These are phyloP conservation scores for Lepisosteus osseus DNA, from an alignment of 2,113 vertebrate genomes.

Conservation along the genomic window DNA sequence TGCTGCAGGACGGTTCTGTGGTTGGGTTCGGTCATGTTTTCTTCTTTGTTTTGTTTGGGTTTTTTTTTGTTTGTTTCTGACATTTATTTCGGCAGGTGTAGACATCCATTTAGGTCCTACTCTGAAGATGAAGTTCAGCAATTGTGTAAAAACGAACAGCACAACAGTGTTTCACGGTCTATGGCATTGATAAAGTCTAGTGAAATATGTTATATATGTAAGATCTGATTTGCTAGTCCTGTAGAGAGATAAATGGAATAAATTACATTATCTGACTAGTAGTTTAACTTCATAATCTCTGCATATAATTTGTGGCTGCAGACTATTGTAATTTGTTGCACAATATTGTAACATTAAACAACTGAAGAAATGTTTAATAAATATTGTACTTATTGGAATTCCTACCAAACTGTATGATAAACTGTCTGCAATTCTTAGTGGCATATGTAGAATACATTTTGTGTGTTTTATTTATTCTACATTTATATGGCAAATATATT, in stretches of 20 bases:
- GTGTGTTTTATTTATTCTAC: slow-evolving; percentile 55
- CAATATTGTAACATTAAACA: slow-evolving; percentile 87
- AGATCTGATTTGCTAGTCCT: slow-evolving; percentile 88
- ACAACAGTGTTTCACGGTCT: slow-evolving; percentile 84
- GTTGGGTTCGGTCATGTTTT: slow-evolving; percentile 73
- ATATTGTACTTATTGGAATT: slow-evolving; percentile 93
- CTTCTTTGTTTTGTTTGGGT: slow-evolving; percentile 43
- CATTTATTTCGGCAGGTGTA: slow-evolving; percentile 86
- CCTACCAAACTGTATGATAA: slow-evolving; percentile 86
- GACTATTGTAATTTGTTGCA: slow-evolving; percentile 94
- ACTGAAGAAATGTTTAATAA: slow-evolving; percentile 92
- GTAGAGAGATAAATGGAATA: slow-evolving; percentile 79
- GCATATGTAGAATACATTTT: slow-evolving; percentile 43
- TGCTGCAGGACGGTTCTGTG: slow-evolving; percentile 82
- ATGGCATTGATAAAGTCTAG: slow-evolving; percentile 78
- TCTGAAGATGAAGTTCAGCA: slow-evolving; percentile 84
- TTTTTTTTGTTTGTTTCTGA: slow-evolving; percentile 54
- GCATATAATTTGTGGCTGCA: slow-evolving; percentile 92
- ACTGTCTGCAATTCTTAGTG: slow-evolving; percentile 79
- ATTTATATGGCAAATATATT: slow-evolving; percentile 42
- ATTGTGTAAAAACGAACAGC: slow-evolving; percentile 79
- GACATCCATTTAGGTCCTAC: slow-evolving; percentile 76
- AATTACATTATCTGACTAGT: slow-evolving; percentile 79
- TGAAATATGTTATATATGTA: slow-evolving; percentile 85
- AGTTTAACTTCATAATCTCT: slow-evolving; percentile 83